A percentile compares a stretch with the other conserved stretches of the same genome.
Evolutionary conservation across 37 sponge, comb jelly and placozoan genomes (phyloP).

Genomic region (Amphimedon queenslandica): DNA sequence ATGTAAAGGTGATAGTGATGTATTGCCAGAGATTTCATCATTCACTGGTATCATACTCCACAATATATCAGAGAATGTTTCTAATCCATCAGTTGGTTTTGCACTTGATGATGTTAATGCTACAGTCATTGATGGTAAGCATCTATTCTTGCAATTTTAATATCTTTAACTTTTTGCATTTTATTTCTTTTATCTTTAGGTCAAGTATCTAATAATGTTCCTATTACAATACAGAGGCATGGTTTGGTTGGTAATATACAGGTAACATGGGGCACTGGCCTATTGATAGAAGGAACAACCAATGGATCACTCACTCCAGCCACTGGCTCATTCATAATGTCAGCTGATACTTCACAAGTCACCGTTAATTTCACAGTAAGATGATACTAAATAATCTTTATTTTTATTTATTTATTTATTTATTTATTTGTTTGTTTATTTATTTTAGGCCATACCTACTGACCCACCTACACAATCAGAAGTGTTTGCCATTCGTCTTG

Average conservation of each 20-base stretch:
- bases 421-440: neutral
- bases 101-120: slow-evolving; percentile 32
- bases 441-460: slow-evolving; percentile 47
- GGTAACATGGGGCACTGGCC: slow-evolving; percentile 55
- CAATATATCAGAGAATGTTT: slow-evolving; percentile 17
- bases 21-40: slow-evolving; percentile 3
- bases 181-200: slow-evolving; percentile 5
- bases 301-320: slow-evolving; percentile 55
- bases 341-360: slow-evolving; percentile 11
- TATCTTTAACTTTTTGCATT: neutral
- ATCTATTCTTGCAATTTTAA: too few relatives aligned
- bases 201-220: slow-evolving; percentile 35
- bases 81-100: slow-evolving; percentile 61
- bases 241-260: slow-evolving; percentile 47
- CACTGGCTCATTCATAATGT: slow-evolving; percentile 25
- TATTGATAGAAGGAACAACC: neutral
- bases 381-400: neutral
- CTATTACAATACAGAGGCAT: slow-evolving; percentile 31
- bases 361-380: slow-evolving; percentile 53
- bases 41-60: slow-evolving; percentile 1
- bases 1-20: neutral
- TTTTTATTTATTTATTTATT: neutral
- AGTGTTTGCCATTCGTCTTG: slow-evolving; percentile 53
- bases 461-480: slow-evolving; percentile 59
- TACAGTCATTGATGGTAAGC: slow-evolving; percentile 48